Conservation (phyloP, 2,797 vertebrate species). For the Acropternis orthonyx region DNA sequence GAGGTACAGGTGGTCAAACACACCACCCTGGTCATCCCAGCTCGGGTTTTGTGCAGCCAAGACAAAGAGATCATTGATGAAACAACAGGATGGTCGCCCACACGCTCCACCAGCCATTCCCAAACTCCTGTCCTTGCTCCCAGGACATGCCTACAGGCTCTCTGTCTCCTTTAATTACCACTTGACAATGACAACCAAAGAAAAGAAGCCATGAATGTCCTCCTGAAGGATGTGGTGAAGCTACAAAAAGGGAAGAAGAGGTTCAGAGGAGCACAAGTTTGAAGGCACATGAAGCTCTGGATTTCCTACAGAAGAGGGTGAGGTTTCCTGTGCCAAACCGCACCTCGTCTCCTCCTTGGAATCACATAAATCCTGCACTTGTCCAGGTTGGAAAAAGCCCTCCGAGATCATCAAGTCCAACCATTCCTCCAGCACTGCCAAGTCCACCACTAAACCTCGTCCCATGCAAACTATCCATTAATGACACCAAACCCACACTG, state of each 20-base stretch:
- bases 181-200: not conserved
- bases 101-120: not conserved
- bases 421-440: not conserved
- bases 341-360: not conserved
- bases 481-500: not conserved
- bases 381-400: not conserved
- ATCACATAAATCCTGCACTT: not conserved
- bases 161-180: not conserved
- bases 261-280: not conserved
- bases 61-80: rapidly evolving
- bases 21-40: not conserved
- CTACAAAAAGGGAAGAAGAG: not conserved
- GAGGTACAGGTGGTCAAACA: too few species aligned
- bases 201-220: not conserved
- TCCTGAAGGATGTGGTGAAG: not conserved
- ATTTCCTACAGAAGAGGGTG: rapidly evolving
- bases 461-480: not conserved
- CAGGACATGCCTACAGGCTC: not conserved
- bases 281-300: not conserved
- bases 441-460: not conserved
- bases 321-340: not conserved
- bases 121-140: not conserved
- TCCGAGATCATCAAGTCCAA: not conserved
- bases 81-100: rapidly evolving
- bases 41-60: not conserved